Evolutionary conservation across 2,888 invertebrate species (phyloP), one percentile per base, ranked within the genome.

Genomic region (Xylophagus ater): DNA sequence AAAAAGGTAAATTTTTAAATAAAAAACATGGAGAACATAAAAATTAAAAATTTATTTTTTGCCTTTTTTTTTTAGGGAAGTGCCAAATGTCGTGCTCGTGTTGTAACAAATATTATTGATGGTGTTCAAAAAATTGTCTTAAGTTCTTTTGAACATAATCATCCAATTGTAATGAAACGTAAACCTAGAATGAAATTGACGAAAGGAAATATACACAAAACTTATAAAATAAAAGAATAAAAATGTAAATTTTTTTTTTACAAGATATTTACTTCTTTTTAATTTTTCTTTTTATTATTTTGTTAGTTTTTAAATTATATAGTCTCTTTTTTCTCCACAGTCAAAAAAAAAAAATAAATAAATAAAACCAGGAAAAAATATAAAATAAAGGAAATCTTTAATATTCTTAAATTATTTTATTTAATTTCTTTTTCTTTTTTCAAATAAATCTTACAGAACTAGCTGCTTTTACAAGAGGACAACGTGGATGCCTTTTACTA

Each of bases 51-150:
- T 40, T 31, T 29, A 21, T 24, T 35, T 30, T 32, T 20, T 25
- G 31, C 15, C 33, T 41, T 14, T 7, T 17, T 23, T 29, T 44
- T 51, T 12, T 41, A 65, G 63, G 65, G 63, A 17, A 65, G 65
- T 49, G 56, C 60, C 6, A 64, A 62, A 40, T 65, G 65, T 45
- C 60, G 58, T 44, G 65, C 65, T 2, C 53, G 65, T 4, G 59
- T 64, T 14, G 62, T 64, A 4, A 65, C 65, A 19, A 57, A 61
- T 44, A 53, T 62, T 18, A 53, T 60, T 4, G 57, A 63, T 23
- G 63, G 62, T 19, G 54, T 56, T n/a, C 57, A 64, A 31, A 58
- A 57, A 47, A 57, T 64, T 41, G 60, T 63, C n/a, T 49, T 60
- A 13, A 57, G 57, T 36, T 60, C 62, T 13, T 58, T 55, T 32